phyloP scores from a whole-genome alignment of 2,888 invertebrate species.

The Notodromas monacha region DNA sequence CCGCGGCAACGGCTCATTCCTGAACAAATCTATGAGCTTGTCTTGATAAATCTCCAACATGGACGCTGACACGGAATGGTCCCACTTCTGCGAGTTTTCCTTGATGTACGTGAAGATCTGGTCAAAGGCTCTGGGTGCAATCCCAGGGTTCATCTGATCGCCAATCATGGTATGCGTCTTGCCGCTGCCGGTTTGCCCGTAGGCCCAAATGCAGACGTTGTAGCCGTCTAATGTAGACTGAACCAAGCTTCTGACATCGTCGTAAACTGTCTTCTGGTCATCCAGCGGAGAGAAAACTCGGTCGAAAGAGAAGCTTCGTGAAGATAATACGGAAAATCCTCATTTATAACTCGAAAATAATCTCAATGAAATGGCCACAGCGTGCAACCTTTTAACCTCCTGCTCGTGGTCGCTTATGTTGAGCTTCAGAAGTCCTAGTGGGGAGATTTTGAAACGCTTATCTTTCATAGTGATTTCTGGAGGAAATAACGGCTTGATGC shows the following conservation, averaged over 20 bases:
- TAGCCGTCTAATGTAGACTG: slow-evolving; percentile 19
- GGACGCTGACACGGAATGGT: slow-evolving; percentile 17
- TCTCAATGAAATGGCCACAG: too few relatives aligned
- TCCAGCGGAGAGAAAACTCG: slow-evolving; percentile 15
- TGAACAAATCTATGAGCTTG: slow-evolving; percentile 14
- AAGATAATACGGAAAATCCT: too few relatives aligned
- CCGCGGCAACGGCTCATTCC: too few relatives aligned
- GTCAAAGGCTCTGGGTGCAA: slow-evolving; percentile 16
- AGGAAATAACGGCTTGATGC: too few relatives aligned
- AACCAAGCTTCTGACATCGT: slow-evolving; percentile 18
- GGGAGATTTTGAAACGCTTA: too few relatives aligned
- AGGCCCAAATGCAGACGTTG: slow-evolving; percentile 18
- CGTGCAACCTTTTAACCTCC: too few relatives aligned
- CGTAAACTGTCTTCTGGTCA: slow-evolving; percentile 16
- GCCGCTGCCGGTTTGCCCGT: too few relatives aligned
- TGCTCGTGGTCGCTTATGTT: too few relatives aligned
- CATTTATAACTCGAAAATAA: too few relatives aligned
- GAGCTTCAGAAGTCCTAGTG: too few relatives aligned
- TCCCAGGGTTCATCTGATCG: slow-evolving; percentile 15
- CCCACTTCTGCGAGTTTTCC: slow-evolving; percentile 15
- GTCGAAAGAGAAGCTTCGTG: slow-evolving; percentile 18
- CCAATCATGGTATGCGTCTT: too few relatives aligned
- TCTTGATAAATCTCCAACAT: slow-evolving; percentile 22
- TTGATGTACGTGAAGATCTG: slow-evolving; percentile 16
- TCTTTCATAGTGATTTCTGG: too few relatives aligned